phyloP scores from a whole-genome alignment of 23 tunicate species.

The Styela plicata region DNA sequence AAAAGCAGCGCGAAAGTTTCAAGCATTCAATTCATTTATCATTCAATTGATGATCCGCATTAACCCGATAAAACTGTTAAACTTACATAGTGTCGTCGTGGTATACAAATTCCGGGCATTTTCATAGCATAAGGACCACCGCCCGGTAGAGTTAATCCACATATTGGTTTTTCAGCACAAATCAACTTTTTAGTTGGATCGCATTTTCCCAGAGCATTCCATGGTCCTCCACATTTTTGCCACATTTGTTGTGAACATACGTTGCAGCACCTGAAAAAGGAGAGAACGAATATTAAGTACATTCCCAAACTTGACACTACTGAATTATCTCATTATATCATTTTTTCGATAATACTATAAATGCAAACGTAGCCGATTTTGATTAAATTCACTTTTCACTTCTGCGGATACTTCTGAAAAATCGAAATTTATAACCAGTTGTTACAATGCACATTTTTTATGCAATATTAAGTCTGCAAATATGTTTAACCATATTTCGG shows the following conservation, averaged over 20 bases:
- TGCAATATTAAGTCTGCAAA: no score
- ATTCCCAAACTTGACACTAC: not conserved
- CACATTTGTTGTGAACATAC: not conserved
- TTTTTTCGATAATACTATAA: not conserved
- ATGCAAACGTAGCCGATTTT: not conserved
- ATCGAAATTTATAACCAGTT: no score
- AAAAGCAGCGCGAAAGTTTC: no score
- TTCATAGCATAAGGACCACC: not conserved
- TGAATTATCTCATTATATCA: not conserved
- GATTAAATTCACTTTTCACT: no score
- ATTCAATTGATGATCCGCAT: no score
- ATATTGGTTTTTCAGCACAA: not conserved
- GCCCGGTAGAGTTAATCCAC: not conserved
- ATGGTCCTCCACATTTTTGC: not conserved
- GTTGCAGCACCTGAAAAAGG: not conserved
- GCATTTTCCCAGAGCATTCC: not conserved
- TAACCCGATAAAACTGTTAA: no score
- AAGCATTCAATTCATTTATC: no score
- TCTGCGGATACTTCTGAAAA: no score
- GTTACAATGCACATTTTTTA: not conserved
- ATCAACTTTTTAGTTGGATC: not conserved
- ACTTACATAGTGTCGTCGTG: not conserved
- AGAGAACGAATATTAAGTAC: not conserved
- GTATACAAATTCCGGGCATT: not conserved
- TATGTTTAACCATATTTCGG: no score